phyloP scores from a whole-genome alignment of 2,888 invertebrate genomes.

The Drosophila longiperda region DNA sequence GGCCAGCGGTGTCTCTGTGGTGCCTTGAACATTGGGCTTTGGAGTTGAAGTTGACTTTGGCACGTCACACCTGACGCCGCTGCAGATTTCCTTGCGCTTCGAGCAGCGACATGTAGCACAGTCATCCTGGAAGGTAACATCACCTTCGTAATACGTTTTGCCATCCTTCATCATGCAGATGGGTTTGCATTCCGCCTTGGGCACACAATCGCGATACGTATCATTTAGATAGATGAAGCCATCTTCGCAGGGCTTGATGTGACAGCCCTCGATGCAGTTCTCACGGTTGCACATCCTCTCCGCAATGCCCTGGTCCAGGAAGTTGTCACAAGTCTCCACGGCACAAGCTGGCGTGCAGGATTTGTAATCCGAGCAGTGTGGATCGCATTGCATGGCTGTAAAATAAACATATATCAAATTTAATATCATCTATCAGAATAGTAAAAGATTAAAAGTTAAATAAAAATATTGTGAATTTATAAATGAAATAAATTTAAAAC shows the following conservation, averaged over 20 bases:
- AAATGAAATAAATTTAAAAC: not conserved
- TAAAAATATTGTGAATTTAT: not conserved
- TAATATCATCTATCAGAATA: not conserved
- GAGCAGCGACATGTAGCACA: constrained; percentile 93
- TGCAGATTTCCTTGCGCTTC: constrained; percentile 89
- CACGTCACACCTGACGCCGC: constrained; percentile 88
- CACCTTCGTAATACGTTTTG: constrained; percentile 90
- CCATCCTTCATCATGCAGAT: constrained; percentile 90
- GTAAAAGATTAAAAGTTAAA: not conserved
- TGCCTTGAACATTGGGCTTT: constrained; percentile 49
- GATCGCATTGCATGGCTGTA: constrained; percentile 95
- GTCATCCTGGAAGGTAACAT: constrained; percentile 89
- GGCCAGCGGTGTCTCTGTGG: constrained; percentile 63
- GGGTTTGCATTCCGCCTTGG: constrained; percentile 89
- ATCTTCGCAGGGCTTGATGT: constrained; percentile 89
- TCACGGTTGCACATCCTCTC: constrained; percentile 90
- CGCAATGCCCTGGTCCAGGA: constrained; percentile 87
- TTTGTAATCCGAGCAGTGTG: constrained; percentile 91
- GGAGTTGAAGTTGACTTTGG: constrained; percentile 21
- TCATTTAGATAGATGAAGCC: constrained; percentile 91
- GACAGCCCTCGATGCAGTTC: constrained; percentile 93
- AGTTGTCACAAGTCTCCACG: constrained; percentile 93
- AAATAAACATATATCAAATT: not conserved
- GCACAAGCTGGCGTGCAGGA: constrained; percentile 94
- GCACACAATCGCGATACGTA: constrained; percentile 90